phyloP scores from a whole-genome alignment of 2,113 vertebrate genomes.

The Lepisosteus osseus region DNA sequence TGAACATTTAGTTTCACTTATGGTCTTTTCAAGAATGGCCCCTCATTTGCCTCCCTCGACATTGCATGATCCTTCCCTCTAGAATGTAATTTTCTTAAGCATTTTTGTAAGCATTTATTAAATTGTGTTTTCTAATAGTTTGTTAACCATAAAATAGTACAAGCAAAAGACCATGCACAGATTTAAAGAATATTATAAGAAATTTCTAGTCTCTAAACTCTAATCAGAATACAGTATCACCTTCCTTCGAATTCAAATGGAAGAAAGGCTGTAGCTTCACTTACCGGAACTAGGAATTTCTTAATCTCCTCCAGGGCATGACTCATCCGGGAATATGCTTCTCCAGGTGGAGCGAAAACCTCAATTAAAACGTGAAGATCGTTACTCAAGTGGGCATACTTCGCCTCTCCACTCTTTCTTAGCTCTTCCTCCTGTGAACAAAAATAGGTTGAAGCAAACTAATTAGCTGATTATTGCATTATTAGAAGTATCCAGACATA shows the following conservation, averaged over 20 bases:
- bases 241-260: conserved; percentile 28
- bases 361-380: conserved; percentile 98
- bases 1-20: no score
- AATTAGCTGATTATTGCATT: background rate
- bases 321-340: conserved; percentile 98
- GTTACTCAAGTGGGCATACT: conserved; percentile 92
- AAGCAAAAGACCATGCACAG: background rate
- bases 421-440: conserved; percentile 91
- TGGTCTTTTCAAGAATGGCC: no score
- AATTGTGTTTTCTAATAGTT: no score
- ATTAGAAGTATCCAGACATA: no score
- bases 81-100: no score
- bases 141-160: no score
- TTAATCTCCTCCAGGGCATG: conserved; percentile 98
- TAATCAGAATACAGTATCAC: conserved; percentile 7
- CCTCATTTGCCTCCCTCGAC: no score
- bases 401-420: conserved; percentile 93
- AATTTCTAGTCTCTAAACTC: background rate
- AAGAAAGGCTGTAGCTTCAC: conserved; percentile 50
- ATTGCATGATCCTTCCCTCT: no score
- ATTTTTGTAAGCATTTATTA: background rate
- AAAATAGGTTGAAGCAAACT: conserved; percentile 8
- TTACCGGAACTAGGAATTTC: conserved; percentile 98
- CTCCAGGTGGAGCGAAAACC: conserved; percentile 96
- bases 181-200: background rate